phyloP scores from a whole-genome alignment of 2,888 invertebrate species.

The Philereme transversata region DNA sequence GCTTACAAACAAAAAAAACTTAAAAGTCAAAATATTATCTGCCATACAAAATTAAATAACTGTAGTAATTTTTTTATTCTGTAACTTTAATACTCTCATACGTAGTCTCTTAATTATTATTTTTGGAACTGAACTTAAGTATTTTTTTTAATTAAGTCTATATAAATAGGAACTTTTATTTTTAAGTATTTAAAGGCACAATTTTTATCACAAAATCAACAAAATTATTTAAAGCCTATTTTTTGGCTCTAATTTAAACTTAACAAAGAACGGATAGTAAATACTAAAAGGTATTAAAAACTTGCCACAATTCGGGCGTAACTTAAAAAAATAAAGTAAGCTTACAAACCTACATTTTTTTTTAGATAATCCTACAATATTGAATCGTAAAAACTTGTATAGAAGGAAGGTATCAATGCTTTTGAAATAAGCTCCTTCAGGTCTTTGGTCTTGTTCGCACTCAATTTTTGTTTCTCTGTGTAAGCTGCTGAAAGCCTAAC shows the following conservation, averaged over 20 bases:
- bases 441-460: slow-evolving; percentile 17
- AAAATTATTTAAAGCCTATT: slow-evolving; percentile 9
- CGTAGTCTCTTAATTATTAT: slow-evolving; percentile 11
- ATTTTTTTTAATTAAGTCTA: slow-evolving; percentile 11
- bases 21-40: slow-evolving; percentile 11
- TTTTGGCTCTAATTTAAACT: slow-evolving; percentile 10
- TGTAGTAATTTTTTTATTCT: slow-evolving; percentile 10
- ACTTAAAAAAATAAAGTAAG: slow-evolving; percentile 10
- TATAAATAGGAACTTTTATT: slow-evolving; percentile 11
- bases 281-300: slow-evolving; percentile 12
- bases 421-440: slow-evolving; percentile 18
- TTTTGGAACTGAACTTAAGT: slow-evolving; percentile 11
- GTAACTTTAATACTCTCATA: slow-evolving; percentile 10
- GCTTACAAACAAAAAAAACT: slow-evolving; percentile 11
- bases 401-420: slow-evolving; percentile 14
- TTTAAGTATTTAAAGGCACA: slow-evolving; percentile 12
- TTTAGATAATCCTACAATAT: slow-evolving; percentile 4
- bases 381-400: slow-evolving; percentile 13
- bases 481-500: slow-evolving; percentile 10
- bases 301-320: slow-evolving; percentile 11
- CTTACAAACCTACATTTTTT: slow-evolving; percentile 10
- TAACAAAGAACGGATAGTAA: slow-evolving; percentile 10
- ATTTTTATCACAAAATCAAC: slow-evolving; percentile 12
- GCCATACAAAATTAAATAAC: slow-evolving; percentile 11
- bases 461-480: slow-evolving; percentile 12